phyloP scores from a whole-genome alignment of 2,113 vertebrate species.

The Sapajus apella region DNA sequence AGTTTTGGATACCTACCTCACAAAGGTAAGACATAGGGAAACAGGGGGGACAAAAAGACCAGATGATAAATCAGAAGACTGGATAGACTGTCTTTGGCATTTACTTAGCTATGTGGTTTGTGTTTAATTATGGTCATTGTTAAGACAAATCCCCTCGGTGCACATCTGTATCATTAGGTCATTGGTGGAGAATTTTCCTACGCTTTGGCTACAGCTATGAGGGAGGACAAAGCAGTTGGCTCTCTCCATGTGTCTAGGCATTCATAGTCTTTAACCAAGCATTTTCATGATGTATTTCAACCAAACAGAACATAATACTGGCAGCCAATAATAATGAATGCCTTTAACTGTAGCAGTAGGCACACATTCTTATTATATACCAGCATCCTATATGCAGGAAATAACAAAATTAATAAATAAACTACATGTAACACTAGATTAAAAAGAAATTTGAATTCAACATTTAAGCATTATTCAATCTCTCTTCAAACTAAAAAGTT shows the following conservation, averaged over 20 bases:
- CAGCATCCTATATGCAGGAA: not conserved
- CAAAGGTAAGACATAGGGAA: not conserved
- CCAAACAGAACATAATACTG: not conserved
- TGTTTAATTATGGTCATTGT: not conserved
- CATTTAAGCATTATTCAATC: not conserved
- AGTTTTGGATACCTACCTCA: not conserved
- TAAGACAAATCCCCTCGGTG: not conserved
- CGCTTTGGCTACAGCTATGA: not conserved
- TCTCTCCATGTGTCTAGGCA: not conserved
- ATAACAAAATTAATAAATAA: not conserved
- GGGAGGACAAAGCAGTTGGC: not conserved
- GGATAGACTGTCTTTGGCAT: not conserved
- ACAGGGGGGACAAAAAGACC: not conserved
- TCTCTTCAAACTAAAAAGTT: not conserved
- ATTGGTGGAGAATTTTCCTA: not conserved
- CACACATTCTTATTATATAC: not conserved
- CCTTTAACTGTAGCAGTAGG: not conserved
- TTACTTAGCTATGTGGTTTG: not conserved
- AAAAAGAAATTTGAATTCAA: not conserved
- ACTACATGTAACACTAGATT: not conserved
- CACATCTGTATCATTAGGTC: not conserved
- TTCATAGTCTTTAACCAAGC: not conserved
- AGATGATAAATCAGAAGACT: not conserved
- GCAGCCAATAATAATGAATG: not conserved
- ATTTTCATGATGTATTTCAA: not conserved